Evolutionary conservation across 1,140 invertebrate genomes (phyloP).

Genomic region (Portunus trituberculatus): DNA sequence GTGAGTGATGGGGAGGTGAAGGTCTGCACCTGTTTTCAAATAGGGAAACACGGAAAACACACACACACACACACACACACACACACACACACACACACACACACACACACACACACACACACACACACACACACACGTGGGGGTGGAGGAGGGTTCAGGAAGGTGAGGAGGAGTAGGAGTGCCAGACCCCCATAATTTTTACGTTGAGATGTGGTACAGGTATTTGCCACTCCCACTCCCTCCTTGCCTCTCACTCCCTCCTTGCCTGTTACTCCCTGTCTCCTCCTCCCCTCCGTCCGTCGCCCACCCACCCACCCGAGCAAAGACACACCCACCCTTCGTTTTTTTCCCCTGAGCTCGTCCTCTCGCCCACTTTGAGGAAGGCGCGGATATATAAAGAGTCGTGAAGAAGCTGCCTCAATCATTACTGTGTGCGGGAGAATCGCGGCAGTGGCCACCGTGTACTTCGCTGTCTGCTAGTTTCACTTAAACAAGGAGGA

Average conservation of each 20-base stretch:
- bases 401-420: background rate
- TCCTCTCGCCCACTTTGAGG: slow-evolving; percentile 42
- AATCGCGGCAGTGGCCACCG: background rate
- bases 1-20: background rate
- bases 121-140: slow-evolving; percentile 3
- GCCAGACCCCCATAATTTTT: slow-evolving; percentile 21
- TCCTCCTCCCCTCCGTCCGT: background rate
- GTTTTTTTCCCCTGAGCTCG: background rate
- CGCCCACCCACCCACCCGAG: background rate
- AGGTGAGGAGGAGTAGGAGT: background rate
- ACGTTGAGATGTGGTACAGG: slow-evolving; percentile 4
- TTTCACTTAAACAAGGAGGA: background rate
- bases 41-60: background rate
- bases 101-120: slow-evolving; percentile 20
- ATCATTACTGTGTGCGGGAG: slow-evolving; percentile 15
- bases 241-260: background rate
- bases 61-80: slow-evolving; percentile 16
- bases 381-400: slow-evolving; percentile 38
- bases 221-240: background rate
- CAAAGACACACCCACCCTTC: slow-evolving; percentile 26
- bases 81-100: slow-evolving; percentile 20
- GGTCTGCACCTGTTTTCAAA: too few species aligned
- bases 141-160: background rate
- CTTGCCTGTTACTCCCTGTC: background rate
- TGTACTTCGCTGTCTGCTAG: background rate